Conservation (phyloP, 1,140 invertebrate species). For the Leucophenga varia region DNA sequence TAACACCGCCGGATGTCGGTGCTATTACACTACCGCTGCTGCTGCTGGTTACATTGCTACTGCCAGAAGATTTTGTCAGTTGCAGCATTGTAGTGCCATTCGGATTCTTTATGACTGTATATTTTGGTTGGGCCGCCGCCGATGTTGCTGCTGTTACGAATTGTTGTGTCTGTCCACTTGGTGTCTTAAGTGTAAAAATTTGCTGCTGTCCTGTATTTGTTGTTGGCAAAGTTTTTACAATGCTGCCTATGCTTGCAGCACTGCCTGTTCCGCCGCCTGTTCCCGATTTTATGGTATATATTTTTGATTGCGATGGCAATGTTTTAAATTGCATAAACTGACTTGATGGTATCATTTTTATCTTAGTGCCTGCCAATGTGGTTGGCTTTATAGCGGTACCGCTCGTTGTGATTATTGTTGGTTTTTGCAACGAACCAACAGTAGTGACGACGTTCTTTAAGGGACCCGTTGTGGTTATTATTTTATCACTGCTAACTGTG, state of each 20-base stretch:
- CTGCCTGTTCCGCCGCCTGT: neutral
- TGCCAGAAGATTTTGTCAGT: conserved; percentile 20
- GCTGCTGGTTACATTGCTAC: conserved; percentile 7
- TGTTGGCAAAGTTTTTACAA: conserved; percentile 37
- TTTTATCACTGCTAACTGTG: conserved; percentile 6
- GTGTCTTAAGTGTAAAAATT: conserved; percentile 42
- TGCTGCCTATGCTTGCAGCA: conserved; percentile 29
- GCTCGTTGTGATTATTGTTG: conserved; percentile 25
- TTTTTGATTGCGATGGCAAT: conserved; percentile 33
- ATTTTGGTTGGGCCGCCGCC: conserved; percentile 43
- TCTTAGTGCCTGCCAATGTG: conserved; percentile 21
- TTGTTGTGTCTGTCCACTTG: conserved; percentile 35
- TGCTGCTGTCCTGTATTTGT: conserved; percentile 28
- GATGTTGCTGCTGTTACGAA: conserved; percentile 39
- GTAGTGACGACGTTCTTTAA: neutral
- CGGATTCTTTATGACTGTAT: conserved; percentile 58
- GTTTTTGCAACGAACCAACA: neutral
- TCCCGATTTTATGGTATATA: conserved; percentile 40
- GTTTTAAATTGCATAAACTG: conserved; percentile 48
- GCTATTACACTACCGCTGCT: neutral
- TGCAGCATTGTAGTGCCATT: conserved; percentile 40
- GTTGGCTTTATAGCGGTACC: neutral
- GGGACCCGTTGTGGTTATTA: conserved; percentile 5
- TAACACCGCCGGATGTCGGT: conserved; percentile 20
- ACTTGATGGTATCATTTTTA: conserved; percentile 50